Percentiles rank a stretch among this genome's conserved stretches.
These are phyloP conservation scores for Drosophila elegans DNA, from an alignment of 1,140 invertebrate genomes.

Conservation along the genomic window DNA sequence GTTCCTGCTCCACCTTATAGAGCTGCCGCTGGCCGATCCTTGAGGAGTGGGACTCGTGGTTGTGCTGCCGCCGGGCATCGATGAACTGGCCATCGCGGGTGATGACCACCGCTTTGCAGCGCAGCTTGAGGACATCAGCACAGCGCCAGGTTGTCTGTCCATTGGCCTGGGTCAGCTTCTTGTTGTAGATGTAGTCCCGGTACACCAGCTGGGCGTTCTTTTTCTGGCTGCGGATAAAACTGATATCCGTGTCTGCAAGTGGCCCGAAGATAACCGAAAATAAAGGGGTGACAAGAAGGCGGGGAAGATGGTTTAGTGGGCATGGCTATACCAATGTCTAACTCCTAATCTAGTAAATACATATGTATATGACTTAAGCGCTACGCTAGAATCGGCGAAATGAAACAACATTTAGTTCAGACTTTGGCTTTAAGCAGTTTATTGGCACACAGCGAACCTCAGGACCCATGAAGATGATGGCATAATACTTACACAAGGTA, in stretches of 20 bases:
- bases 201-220: constrained; percentile 78
- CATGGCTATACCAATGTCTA: constrained; percentile 10
- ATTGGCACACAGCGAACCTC: constrained; percentile 40
- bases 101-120: constrained; percentile 78
- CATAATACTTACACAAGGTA: constrained; percentile 18
- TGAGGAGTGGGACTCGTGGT: constrained; percentile 57
- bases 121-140: constrained; percentile 68
- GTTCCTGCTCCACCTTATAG: constrained; percentile 68
- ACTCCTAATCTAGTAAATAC: constrained; percentile 29
- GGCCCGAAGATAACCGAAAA: constrained; percentile 11
- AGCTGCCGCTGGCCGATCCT: constrained; percentile 69
- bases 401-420: constrained; percentile 66
- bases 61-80: constrained; percentile 61
- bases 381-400: constrained; percentile 49
- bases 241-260: constrained; percentile 43
- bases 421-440: constrained; percentile 55
- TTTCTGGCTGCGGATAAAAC: constrained; percentile 79
- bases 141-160: constrained; percentile 81
- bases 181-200: constrained; percentile 77
- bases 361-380: constrained; percentile 49
- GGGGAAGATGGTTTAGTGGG: constrained; percentile 23
- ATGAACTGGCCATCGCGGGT: constrained; percentile 67
- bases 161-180: constrained; percentile 78
- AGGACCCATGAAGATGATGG: constrained; percentile 12
- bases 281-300: constrained; percentile 28